These are phyloP conservation scores for Epinotia nisella DNA, from an alignment of 2,888 invertebrate genomes.

Conservation along the genomic window DNA sequence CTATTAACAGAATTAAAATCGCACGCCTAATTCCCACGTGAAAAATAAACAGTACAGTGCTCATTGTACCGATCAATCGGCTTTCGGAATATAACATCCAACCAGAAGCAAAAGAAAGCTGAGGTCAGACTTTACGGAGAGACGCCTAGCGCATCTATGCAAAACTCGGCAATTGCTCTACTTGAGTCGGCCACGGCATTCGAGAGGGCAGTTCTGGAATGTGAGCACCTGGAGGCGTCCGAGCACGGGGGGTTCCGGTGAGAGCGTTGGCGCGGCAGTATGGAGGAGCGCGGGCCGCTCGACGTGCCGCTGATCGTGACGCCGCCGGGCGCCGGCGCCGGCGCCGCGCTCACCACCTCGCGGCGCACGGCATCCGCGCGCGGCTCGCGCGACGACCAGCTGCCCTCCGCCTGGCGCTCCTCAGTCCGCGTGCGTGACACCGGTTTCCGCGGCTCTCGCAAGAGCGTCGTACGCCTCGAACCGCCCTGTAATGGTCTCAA, in stretches of 20 bases:
- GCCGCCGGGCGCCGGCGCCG: slow-evolving; percentile 66
- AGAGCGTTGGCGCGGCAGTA: slow-evolving; percentile 83
- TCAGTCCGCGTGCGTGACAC: slow-evolving; percentile 87
- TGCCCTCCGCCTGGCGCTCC: slow-evolving; percentile 85
- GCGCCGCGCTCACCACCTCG: slow-evolving; percentile 74
- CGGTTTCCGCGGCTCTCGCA: slow-evolving; percentile 86
- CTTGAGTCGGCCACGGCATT: slow-evolving; percentile 79
- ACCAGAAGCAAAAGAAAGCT: neutral
- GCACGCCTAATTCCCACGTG: neutral
- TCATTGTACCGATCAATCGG: neutral
- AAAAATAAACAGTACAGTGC: slow-evolving; percentile 1
- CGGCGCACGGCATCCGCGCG: slow-evolving; percentile 74
- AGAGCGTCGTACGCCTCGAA: slow-evolving; percentile 87
- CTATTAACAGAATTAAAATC: slow-evolving; percentile 3
- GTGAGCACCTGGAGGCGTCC: slow-evolving; percentile 77
- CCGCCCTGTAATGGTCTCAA: slow-evolving; percentile 87
- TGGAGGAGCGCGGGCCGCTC: slow-evolving; percentile 84
- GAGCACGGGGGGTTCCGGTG: slow-evolving; percentile 82
- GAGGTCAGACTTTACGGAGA: slow-evolving; percentile 52
- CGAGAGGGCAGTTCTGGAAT: slow-evolving; percentile 80
- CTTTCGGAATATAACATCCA: slow-evolving; percentile 7
- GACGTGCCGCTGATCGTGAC: slow-evolving; percentile 80
- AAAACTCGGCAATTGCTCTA: slow-evolving; percentile 81
- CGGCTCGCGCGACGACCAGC: slow-evolving; percentile 75
- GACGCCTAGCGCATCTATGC: slow-evolving; percentile 76